Conservation (phyloP, 2,113 vertebrate genomes). For the Tachycineta bicolor region DNA sequence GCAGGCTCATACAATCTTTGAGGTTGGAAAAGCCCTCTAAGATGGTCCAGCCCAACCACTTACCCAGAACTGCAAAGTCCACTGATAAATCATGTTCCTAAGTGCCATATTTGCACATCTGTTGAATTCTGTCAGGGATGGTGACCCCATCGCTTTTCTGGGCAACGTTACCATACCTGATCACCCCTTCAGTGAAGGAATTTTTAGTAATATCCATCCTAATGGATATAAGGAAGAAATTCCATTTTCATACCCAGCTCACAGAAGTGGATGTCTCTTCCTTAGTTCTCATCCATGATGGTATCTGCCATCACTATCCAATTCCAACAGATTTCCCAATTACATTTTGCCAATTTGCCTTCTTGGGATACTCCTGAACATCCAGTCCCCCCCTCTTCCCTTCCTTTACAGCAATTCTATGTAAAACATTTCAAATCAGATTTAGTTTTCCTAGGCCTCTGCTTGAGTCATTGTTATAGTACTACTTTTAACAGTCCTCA, state of each 20-base stretch:
- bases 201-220: neutral
- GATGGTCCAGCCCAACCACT: accelerated
- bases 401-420: neutral
- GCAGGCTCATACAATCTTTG: accelerated
- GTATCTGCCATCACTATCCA: neutral
- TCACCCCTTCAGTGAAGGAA: neutral
- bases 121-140: neutral
- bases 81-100: neutral
- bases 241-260: neutral
- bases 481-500: neutral
- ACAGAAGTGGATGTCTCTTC: neutral
- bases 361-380: neutral
- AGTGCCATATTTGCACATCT: neutral
- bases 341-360: neutral
- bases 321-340: neutral
- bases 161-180: neutral
- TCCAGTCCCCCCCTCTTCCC: neutral
- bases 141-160: neutral
- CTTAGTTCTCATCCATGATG: neutral
- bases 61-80: neutral
- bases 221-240: neutral
- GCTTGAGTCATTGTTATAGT: neutral
- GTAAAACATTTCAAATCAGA: neutral
- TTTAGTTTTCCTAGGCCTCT: neutral
- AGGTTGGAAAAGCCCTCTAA: neutral